phyloP scores from a whole-genome alignment of 2,888 invertebrate genomes.

The Macroteleia sp. region DNA sequence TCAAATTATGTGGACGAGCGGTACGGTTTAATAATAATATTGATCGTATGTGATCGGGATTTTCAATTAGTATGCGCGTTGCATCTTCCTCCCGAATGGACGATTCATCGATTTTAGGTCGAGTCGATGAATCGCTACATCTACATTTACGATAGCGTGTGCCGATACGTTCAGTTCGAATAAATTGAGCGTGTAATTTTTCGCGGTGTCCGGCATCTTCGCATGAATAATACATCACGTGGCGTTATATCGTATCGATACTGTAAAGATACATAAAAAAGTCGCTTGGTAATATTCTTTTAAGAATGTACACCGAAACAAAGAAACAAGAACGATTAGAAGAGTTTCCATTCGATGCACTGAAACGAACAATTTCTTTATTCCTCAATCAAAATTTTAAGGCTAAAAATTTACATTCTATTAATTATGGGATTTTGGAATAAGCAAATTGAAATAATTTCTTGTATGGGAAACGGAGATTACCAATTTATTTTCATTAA shows the following conservation, averaged over 20 bases:
- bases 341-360: no score
- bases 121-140: constrained; percentile 11
- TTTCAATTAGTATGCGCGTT: constrained; percentile 47
- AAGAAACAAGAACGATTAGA: no score
- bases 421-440: no score
- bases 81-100: constrained; percentile 23
- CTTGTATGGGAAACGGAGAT: no score
- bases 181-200: constrained; percentile 37
- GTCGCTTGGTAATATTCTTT: no score
- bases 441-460: no score
- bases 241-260: constrained; percentile 2
- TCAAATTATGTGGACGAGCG: constrained; percentile 38
- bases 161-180: no score
- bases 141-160: constrained; percentile 17
- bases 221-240: constrained; percentile 23
- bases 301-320: no score
- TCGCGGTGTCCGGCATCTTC: constrained; percentile 10
- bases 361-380: no score
- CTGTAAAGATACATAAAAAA: constrained; percentile 3
- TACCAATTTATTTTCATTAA: no score
- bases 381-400: no score
- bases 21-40: constrained; percentile 45
- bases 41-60: constrained; percentile 21
- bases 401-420: no score
- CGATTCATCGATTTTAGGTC: constrained; percentile 41